phyloP scores from a whole-genome alignment of 2,797 vertebrate species.

The Pangasius djambal region DNA sequence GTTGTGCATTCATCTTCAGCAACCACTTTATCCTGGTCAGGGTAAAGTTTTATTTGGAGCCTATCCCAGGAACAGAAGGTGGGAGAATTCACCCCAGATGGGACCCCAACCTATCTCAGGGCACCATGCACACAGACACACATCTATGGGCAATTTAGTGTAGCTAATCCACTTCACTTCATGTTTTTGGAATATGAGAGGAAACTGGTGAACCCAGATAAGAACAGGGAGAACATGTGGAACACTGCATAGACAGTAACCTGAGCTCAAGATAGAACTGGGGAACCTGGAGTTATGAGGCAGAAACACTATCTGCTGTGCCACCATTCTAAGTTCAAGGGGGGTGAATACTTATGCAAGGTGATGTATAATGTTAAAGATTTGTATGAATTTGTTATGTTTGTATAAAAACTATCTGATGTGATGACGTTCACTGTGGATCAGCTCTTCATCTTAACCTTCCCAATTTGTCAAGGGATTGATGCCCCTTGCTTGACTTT shows the following conservation, averaged over 20 bases:
- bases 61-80: background rate
- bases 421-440: background rate
- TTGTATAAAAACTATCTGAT: background rate
- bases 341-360: background rate
- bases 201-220: background rate
- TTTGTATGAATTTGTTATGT: background rate
- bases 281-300: background rate
- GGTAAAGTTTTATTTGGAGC: background rate
- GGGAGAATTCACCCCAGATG: background rate
- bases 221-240: background rate
- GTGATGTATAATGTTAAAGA: background rate
- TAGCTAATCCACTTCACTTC: too few relatives aligned
- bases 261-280: background rate
- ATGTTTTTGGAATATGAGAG: too few relatives aligned
- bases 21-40: background rate
- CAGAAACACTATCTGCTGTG: background rate
- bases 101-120: background rate
- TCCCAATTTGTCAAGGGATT: constrained; percentile 47
- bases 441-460: constrained; percentile 41
- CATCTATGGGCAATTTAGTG: background rate
- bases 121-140: background rate
- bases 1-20: background rate
- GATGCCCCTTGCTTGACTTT: background rate
- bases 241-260: background rate
- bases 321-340: background rate